Conservation (phyloP, 1,140 invertebrate genomes). For the Drosophila kepulauana region DNA sequence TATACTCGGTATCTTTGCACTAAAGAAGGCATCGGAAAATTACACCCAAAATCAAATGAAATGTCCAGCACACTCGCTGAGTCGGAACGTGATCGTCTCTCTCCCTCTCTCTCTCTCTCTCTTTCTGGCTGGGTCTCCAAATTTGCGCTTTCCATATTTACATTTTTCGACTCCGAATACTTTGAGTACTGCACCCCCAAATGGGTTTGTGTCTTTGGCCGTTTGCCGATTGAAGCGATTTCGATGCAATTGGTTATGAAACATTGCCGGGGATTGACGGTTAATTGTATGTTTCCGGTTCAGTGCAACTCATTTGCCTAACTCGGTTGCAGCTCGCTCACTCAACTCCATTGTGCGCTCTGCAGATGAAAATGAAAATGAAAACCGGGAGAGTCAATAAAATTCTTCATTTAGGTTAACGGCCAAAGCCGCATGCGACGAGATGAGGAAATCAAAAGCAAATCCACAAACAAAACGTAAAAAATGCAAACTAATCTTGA, state of each 20-base stretch:
- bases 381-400: constrained; percentile 64
- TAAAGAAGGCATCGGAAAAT: constrained; percentile 63
- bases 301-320: constrained; percentile 72
- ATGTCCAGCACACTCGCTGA: constrained; percentile 65
- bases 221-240: constrained; percentile 43
- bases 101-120: background rate
- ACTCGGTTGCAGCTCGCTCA: constrained; percentile 14
- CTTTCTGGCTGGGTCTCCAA: constrained; percentile 6
- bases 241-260: constrained; percentile 69
- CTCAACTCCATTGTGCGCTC: constrained; percentile 40
- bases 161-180: constrained; percentile 28
- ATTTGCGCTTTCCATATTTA: constrained; percentile 71
- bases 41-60: constrained; percentile 59
- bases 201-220: constrained; percentile 12
- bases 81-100: constrained; percentile 60
- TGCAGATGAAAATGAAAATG: constrained; percentile 72
- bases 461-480: background rate
- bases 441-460: constrained; percentile 31
- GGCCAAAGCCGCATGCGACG: background rate
- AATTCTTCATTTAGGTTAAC: constrained; percentile 63
- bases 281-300: constrained; percentile 82
- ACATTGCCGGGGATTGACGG: constrained; percentile 37
- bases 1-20: background rate
- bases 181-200: constrained; percentile 48
- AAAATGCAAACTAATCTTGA: constrained; percentile 17